A percentile compares a stretch with the other conserved stretches of the same genome.
These are phyloP conservation scores for Sesamia inferens DNA, from an alignment of 2,888 invertebrate species.

Conservation along the genomic window DNA sequence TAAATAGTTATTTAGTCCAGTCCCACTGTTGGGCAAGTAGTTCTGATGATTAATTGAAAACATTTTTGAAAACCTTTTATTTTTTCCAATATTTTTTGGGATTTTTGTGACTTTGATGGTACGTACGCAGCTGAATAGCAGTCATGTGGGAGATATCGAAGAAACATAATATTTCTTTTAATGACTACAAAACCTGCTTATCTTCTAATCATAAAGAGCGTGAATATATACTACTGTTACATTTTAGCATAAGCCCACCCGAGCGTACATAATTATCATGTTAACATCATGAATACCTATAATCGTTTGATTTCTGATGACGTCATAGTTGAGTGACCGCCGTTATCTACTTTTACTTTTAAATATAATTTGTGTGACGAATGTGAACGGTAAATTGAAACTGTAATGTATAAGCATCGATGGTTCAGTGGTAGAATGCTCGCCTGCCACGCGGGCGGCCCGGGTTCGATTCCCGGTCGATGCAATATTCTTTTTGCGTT, in stretches of 20 bases:
- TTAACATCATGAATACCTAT: neutral
- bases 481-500: constrained; percentile 75
- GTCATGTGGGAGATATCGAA: neutral
- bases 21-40: neutral
- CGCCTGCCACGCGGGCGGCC: constrained; percentile 90
- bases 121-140: neutral
- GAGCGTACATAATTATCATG: neutral
- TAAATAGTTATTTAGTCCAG: constrained; percentile 51
- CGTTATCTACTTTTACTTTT: neutral
- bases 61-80: neutral
- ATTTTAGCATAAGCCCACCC: neutral
- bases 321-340: constrained; percentile 14
- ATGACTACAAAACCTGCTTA: neutral
- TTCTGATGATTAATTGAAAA: neutral
- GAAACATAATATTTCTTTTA: neutral
- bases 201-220: neutral
- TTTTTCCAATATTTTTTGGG: neutral
- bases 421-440: constrained; percentile 91
- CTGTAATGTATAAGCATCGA: constrained; percentile 77
- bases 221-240: neutral
- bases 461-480: constrained; percentile 89
- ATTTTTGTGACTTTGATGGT: neutral
- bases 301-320: constrained; percentile 3
- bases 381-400: constrained; percentile 44
- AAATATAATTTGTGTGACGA: neutral